phyloP scores from a whole-genome alignment of 2,888 invertebrate genomes.

The Epsilonema sp. region DNA sequence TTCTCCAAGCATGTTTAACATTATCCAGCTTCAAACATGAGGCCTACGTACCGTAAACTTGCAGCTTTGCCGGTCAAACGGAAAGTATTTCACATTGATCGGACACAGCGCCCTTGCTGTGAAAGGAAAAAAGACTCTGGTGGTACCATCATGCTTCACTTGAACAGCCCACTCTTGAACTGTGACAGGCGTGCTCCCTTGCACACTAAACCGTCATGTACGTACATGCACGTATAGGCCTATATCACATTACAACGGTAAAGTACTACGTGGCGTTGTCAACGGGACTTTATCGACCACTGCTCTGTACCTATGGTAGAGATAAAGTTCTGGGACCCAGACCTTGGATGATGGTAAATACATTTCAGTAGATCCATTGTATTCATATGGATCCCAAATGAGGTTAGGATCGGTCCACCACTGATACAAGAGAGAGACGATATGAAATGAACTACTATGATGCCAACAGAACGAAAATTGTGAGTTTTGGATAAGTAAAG shows the following conservation, averaged over 20 bases:
- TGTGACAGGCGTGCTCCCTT: slow-evolving; percentile 2
- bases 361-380: slow-evolving; percentile 15
- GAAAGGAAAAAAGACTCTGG: slow-evolving; percentile 25
- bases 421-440: too few species aligned
- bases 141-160: slow-evolving; percentile 10
- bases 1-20: too few species aligned
- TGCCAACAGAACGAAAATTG: too few species aligned
- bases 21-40: too few species aligned
- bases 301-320: slow-evolving; percentile 21
- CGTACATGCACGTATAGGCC: too few species aligned
- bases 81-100: slow-evolving; percentile 27
- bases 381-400: slow-evolving; percentile 19
- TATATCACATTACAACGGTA: background rate
- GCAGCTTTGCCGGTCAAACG: slow-evolving; percentile 25
- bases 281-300: background rate
- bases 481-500: too few species aligned
- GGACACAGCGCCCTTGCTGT: slow-evolving; percentile 25
- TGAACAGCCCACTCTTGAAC: slow-evolving; percentile 2
- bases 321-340: slow-evolving; percentile 26
- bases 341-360: slow-evolving; percentile 23
- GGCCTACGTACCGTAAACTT: slow-evolving; percentile 23
- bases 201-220: too few species aligned
- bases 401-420: slow-evolving; percentile 12
- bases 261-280: background rate
- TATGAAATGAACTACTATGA: too few species aligned